Conservation (phyloP, 2,888 invertebrate species). For the Calameuta filiformis region DNA sequence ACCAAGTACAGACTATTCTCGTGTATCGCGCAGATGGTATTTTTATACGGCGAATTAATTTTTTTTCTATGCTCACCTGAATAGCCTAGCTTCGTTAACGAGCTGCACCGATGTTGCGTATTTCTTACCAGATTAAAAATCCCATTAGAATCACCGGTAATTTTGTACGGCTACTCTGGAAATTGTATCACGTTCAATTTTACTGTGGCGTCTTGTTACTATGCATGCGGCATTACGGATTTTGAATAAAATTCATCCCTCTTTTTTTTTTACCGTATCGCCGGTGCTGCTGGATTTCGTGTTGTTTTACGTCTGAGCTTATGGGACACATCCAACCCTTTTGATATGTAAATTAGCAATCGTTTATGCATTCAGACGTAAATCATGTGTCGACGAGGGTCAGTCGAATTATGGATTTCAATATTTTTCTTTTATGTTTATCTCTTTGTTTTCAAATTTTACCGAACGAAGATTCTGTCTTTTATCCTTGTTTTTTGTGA, state of each 20-base stretch:
- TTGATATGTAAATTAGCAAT: neutral
- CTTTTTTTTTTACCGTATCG: neutral
- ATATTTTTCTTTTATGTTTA: neutral
- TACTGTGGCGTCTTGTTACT: neutral
- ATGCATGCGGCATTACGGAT: neutral
- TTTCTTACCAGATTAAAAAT: neutral
- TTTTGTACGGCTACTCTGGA: neutral
- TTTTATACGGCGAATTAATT: neutral
- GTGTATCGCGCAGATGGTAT: neutral
- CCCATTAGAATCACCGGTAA: neutral
- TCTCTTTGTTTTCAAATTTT: neutral
- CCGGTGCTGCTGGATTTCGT: neutral
- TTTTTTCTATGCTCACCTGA: neutral
- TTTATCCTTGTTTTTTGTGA: neutral
- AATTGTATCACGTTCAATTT: neutral
- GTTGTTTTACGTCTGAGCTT: neutral
- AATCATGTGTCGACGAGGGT: neutral
- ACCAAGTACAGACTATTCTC: neutral
- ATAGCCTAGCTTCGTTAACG: neutral
- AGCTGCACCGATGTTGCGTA: neutral
- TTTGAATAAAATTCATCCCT: neutral
- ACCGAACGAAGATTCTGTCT: neutral
- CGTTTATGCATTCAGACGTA: neutral
- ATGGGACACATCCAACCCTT: neutral
- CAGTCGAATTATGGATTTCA: neutral